Evolutionary conservation across 2,113 vertebrate genomes (phyloP), one percentile per base, ranked within the genome.

Genomic region (Aramus guarauna): DNA sequence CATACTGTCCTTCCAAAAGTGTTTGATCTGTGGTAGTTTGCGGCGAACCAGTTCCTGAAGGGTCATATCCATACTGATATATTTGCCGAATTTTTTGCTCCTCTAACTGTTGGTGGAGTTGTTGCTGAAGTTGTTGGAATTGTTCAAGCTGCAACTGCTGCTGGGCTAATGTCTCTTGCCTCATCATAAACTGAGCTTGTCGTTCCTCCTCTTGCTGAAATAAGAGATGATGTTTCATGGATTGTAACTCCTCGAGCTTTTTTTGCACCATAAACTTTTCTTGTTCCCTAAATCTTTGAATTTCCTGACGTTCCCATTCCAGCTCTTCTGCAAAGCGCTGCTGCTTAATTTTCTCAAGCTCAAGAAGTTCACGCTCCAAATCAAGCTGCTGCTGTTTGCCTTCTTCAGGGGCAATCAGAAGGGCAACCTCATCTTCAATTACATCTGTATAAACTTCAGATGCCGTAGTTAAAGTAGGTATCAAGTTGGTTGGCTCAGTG

Each of bases 301-400:
- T 99, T 98, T 99, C 99, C 74, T 99, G 99, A 64, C 99, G 99
- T 88, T 99, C 99, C 99, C 99, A 99, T 93, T 99, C 99, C 29
- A 99, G 94, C 91, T 99, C 99, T 96, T 99, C 99, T 27, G 99
- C 99, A 87, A 99, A 99, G 89, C 99, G 99, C 29, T 99, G 98
- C 81, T 99, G 99, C 94, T 99, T 99, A 78, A 99, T 98, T 98
- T 99, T 99, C 88, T 99, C 99, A 75, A 99, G 98, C 94, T 99
- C 99, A 71, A 99, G 97, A 96, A 99, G 99, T 94, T 99, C 99
- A 66, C 99, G 98, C 66, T 99, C 99, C 96, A 99, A 98, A 79
- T 99, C 98, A 91, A 99, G 98, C 58, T 99, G 99, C 60, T 99
- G 99, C 92, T 99, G 99, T 94, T 99, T 99, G 55, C 98, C 98